Conservation (phyloP, 2,888 invertebrate genomes). For the Lutraria lutraria region DNA sequence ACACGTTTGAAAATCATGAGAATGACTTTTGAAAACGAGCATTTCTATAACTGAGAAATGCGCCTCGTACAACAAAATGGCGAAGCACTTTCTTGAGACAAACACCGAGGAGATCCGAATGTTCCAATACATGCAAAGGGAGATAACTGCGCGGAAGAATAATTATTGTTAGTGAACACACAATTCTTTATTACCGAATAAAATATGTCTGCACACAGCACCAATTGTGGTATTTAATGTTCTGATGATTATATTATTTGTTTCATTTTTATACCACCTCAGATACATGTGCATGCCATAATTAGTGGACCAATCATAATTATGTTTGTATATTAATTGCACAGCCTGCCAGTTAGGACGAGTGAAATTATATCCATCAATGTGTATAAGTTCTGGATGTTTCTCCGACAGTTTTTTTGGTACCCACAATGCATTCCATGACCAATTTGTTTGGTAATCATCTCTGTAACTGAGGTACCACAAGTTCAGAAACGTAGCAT, state of each 20-base stretch:
- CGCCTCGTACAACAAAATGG: no score
- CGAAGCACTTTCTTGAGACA: no score
- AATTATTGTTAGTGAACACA: slow-evolving; percentile 28
- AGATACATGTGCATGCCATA: slow-evolving; percentile 66
- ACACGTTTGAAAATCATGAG: no score
- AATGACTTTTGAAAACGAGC: no score
- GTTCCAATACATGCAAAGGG: no score
- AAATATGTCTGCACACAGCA: slow-evolving; percentile 58
- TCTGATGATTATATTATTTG: slow-evolving; percentile 53
- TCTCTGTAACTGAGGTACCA: slow-evolving; percentile 61
- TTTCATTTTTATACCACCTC: slow-evolving; percentile 52
- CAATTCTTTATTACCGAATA: slow-evolving; percentile 66
- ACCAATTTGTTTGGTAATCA: slow-evolving; percentile 52
- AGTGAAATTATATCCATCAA: slow-evolving; percentile 66
- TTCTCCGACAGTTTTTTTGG: slow-evolving; percentile 53
- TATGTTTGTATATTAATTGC: slow-evolving; percentile 50
- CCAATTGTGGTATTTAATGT: slow-evolving; percentile 66
- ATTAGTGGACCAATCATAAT: slow-evolving; percentile 65
- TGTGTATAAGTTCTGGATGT: slow-evolving; percentile 62
- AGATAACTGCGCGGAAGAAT: no score
- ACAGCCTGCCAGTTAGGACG: slow-evolving; percentile 61
- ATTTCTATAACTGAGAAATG: no score
- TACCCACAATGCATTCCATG: slow-evolving; percentile 58
- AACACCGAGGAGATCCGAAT: no score
- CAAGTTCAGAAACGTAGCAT: slow-evolving; percentile 61